A percentile compares a stretch with the other conserved stretches of the same genome.
These are phyloP conservation scores for Hemistola chrysoprasaria DNA, from an alignment of 2,888 invertebrate species.

Conservation along the genomic window DNA sequence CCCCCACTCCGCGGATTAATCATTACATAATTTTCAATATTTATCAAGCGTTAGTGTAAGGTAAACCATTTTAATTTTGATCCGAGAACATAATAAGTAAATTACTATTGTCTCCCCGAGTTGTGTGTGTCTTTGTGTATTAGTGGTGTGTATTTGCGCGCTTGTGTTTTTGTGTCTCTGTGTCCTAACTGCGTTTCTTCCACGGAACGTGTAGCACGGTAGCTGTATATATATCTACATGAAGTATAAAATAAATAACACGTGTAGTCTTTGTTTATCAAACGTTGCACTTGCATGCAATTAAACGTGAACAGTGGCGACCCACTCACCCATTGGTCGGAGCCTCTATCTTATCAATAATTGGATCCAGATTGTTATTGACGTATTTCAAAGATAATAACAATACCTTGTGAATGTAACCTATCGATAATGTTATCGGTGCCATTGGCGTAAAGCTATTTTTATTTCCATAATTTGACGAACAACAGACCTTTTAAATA, in stretches of 20 bases:
- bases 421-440: constrained; percentile 41
- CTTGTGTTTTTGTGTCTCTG: too few relatives aligned
- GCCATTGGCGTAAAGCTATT: constrained; percentile 39
- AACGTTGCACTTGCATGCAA: constrained; percentile 28
- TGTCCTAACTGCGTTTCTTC: constrained; percentile 11
- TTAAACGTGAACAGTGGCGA: constrained; percentile 27
- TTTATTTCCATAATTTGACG: constrained; percentile 22
- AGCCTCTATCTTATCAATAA: constrained; percentile 40
- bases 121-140: too few relatives aligned
- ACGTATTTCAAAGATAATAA: constrained; percentile 23
- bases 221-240: constrained; percentile 12
- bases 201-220: constrained; percentile 15
- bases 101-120: too few relatives aligned
- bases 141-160: too few relatives aligned
- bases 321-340: constrained; percentile 29
- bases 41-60: too few relatives aligned
- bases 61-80: too few relatives aligned
- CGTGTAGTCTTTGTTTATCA: constrained; percentile 43
- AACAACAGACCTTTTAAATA: constrained; percentile 9
- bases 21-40: too few relatives aligned
- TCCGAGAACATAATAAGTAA: too few relatives aligned
- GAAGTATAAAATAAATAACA: constrained; percentile 27
- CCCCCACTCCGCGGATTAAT: too few relatives aligned
- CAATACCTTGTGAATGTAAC: constrained; percentile 32
- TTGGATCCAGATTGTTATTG: constrained; percentile 21